Evolutionary conservation across 2,113 vertebrate genomes (phyloP).

Genomic region (Zosterops japonicus): DNA sequence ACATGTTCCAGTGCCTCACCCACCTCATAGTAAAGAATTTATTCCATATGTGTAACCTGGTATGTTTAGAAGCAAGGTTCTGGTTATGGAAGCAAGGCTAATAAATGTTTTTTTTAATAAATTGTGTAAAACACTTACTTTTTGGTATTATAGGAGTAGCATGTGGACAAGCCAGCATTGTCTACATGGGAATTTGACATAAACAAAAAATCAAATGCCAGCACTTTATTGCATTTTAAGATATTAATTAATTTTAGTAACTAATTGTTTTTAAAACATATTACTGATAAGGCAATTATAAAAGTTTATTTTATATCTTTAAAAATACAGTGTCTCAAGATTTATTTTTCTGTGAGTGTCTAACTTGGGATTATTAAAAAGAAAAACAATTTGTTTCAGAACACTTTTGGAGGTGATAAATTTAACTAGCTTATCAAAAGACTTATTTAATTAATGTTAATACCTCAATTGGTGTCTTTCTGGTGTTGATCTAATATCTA

Average conservation of each 20-base stretch:
- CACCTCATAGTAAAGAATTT: background rate
- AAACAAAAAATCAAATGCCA: background rate
- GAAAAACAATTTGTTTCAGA: background rate
- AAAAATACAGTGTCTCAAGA: fast-evolving
- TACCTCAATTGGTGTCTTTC: background rate
- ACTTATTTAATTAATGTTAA: background rate
- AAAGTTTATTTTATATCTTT: background rate
- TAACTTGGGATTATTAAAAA: background rate
- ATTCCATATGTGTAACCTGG: background rate
- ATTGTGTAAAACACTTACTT: background rate
- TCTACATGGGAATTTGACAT: background rate
- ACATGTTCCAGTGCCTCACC: background rate
- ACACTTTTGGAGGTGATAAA: background rate
- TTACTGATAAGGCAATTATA: background rate
- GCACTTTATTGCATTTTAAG: background rate
- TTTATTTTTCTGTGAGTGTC: background rate
- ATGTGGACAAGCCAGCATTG: background rate
- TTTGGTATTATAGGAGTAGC: background rate
- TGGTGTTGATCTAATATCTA: background rate
- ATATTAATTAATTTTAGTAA: background rate
- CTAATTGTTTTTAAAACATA: background rate
- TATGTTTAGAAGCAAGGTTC: background rate
- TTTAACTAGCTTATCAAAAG: background rate
- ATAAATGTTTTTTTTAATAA: background rate
- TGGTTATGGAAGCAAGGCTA: background rate